These are phyloP conservation scores for Vulpes vulpes DNA, from an alignment of 2,113 vertebrate genomes.

Conservation along the genomic window DNA sequence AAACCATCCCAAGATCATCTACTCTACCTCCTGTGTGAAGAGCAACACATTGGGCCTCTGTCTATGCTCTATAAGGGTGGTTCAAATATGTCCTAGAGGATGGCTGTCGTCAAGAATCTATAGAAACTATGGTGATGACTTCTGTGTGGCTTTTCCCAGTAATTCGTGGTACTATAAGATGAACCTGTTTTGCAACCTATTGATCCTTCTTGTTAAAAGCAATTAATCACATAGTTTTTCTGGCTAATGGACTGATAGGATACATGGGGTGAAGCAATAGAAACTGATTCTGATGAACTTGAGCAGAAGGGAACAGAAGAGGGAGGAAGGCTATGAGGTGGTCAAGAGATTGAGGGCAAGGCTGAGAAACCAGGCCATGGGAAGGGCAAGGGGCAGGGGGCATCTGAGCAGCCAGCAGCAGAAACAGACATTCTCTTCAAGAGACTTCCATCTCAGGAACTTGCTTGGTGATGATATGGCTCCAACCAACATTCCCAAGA, in stretches of 20 bases:
- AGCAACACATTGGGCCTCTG: background rate
- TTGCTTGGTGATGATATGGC: background rate
- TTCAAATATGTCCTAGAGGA: background rate
- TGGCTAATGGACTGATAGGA: background rate
- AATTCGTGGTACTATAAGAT: background rate
- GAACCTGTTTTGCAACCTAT: background rate
- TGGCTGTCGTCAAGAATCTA: background rate
- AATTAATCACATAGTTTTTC: conserved; percentile 15
- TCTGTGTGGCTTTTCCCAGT: background rate
- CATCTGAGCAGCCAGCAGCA: background rate
- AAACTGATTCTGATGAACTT: conserved; percentile 4
- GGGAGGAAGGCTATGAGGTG: background rate
- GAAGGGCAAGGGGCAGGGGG: background rate
- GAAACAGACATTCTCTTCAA: background rate
- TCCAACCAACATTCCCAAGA: background rate
- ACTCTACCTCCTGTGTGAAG: too few species aligned
- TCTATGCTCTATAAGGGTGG: background rate
- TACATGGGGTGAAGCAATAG: background rate
- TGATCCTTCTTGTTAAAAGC: background rate
- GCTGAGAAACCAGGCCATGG: background rate
- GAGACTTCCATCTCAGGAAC: background rate
- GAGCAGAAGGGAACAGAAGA: background rate
- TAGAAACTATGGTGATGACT: background rate
- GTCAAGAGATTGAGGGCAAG: background rate
- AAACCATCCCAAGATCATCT: background rate